Conservation (phyloP, 2,888 invertebrate species). For the Luperina testacea region DNA sequence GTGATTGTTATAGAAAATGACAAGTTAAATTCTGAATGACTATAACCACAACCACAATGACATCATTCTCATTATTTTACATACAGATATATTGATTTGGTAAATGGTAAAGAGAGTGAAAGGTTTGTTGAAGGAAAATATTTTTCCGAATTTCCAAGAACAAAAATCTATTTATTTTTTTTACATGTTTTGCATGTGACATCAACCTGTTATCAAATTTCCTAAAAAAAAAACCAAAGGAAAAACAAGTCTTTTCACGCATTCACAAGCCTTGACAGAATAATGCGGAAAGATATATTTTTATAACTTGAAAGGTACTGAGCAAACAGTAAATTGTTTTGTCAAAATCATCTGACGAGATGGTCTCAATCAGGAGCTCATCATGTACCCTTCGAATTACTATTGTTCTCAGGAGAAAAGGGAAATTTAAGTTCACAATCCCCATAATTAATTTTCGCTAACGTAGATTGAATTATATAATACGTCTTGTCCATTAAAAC, state of each 20-base stretch:
- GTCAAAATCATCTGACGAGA: slow-evolving; percentile 63
- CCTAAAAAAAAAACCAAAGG: neutral
- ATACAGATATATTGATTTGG: neutral
- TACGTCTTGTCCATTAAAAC: neutral
- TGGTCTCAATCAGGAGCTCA: slow-evolving; percentile 56
- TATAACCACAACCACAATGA: too few relatives aligned
- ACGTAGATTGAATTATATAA: too few relatives aligned
- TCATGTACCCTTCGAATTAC: slow-evolving; percentile 65
- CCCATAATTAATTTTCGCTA: too few relatives aligned
- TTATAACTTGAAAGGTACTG: slow-evolving; percentile 14
- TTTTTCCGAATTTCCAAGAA: neutral
- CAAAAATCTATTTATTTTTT: neutral
- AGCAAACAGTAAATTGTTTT: slow-evolving; percentile 56
- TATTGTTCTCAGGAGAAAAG: slow-evolving; percentile 66
- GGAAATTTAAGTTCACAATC: slow-evolving; percentile 44
- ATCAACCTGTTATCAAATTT: neutral
- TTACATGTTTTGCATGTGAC: neutral
- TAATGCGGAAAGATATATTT: neutral
- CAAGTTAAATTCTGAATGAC: neutral
- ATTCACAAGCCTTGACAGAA: neutral
- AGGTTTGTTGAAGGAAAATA: neutral
- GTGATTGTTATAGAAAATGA: neutral
- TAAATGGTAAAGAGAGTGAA: neutral
- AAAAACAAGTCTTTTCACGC: neutral
- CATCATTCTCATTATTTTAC: too few relatives aligned